Conservation (phyloP, 1,140 invertebrate species). For the Mercenaria mercenaria region DNA sequence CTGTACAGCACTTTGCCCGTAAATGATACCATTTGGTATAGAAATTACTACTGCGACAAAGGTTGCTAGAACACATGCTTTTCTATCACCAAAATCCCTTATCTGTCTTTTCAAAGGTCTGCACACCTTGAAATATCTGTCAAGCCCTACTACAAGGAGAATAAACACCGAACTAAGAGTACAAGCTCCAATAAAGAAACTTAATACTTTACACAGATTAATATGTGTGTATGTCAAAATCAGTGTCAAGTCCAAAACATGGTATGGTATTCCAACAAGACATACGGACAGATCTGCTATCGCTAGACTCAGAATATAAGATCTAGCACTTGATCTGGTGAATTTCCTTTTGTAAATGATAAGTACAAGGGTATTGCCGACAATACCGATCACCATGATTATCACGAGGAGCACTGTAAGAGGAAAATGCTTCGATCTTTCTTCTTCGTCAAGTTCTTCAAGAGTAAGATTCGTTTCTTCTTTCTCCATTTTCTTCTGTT, state of each 20-base stretch:
- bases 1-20: conserved; percentile 24
- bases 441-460: conserved; percentile 1
- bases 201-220: conserved; percentile 67
- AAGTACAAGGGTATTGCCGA: conserved; percentile 72
- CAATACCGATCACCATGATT: conserved; percentile 67
- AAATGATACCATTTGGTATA: conserved; percentile 49
- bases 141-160: conserved; percentile 72
- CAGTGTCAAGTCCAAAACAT: conserved; percentile 72
- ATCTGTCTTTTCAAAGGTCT: conserved; percentile 73
- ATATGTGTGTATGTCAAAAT: conserved; percentile 71
- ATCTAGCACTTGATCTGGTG: conserved; percentile 67
- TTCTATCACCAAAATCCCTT: conserved; percentile 59
- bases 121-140: conserved; percentile 76
- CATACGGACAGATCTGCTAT: conserved; percentile 73
- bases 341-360: conserved; percentile 70
- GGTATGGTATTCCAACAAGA: conserved; percentile 74
- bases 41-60: conserved; percentile 33
- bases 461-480: background rate
- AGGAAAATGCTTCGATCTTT: conserved; percentile 62
- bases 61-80: conserved; percentile 52
- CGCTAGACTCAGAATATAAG: conserved; percentile 73
- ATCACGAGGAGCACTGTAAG: conserved; percentile 56
- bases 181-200: conserved; percentile 70
- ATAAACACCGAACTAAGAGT: conserved; percentile 72
- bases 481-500: background rate